Evolutionary conservation across 2,113 vertebrate species (phyloP).

Genomic region (Paratilapia polleni): DNA sequence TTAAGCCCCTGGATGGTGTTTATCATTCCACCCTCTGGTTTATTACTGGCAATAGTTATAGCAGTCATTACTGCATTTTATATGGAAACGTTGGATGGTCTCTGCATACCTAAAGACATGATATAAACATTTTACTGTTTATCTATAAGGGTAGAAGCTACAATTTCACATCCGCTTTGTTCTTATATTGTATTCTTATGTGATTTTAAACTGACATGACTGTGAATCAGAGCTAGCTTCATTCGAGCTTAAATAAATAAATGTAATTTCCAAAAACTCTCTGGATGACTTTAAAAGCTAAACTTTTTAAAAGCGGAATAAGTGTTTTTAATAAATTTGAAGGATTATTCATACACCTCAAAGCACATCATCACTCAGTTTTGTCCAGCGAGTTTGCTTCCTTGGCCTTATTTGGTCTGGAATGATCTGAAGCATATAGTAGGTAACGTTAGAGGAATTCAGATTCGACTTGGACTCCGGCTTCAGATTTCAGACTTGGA

Average conservation of each 20-base stretch:
- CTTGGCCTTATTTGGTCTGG: not conserved
- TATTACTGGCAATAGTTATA: not conserved
- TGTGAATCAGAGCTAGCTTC: not conserved
- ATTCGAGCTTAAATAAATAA: not conserved
- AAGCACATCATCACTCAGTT: not conserved
- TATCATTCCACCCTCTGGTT: not conserved
- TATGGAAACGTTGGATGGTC: not conserved
- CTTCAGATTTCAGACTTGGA: not conserved
- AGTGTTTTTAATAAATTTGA: not conserved
- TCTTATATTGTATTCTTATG: not conserved
- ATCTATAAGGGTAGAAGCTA: not conserved
- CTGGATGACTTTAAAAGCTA: accelerated
- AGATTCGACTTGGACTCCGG: not conserved
- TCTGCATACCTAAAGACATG: not conserved
- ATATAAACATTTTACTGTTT: not conserved
- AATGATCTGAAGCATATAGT: not conserved
- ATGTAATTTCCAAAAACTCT: not conserved
- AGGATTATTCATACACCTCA: not conserved
- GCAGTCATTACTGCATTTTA: not conserved
- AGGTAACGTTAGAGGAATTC: not conserved
- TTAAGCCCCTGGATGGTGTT: not conserved
- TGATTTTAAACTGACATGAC: not conserved
- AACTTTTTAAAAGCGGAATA: not conserved
- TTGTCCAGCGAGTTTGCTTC: not conserved
- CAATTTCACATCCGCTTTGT: not conserved